Conservation (phyloP, 2,888 invertebrate species). For the Masnerella sp. region DNA sequence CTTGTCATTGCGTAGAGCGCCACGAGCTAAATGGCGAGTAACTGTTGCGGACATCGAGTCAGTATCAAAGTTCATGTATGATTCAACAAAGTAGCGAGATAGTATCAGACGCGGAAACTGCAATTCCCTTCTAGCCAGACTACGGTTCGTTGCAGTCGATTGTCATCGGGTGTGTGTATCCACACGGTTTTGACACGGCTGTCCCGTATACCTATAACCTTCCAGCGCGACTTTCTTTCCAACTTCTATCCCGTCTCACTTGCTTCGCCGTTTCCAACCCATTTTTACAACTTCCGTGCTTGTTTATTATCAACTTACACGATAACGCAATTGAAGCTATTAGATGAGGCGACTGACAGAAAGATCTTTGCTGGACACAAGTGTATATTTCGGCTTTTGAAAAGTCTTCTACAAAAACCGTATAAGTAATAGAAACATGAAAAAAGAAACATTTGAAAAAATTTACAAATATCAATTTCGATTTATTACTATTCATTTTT, state of each 20-base stretch:
- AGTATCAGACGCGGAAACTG: conserved; percentile 49
- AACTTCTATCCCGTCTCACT: conserved; percentile 7
- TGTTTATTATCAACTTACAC: not conserved
- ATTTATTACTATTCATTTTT: no score
- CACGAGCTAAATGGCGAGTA: conserved; percentile 29
- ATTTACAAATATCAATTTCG: no score
- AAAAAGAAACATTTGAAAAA: no score
- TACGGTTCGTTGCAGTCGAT: conserved; percentile 44
- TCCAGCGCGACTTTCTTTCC: conserved; percentile 25
- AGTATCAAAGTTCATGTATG: conserved; percentile 52
- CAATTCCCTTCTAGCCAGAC: conserved; percentile 42
- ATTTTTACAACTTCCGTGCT: conserved; percentile 23
- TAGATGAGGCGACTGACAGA: no score
- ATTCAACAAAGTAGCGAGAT: conserved; percentile 53
- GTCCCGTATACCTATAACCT: conserved; percentile 23
- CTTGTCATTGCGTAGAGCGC: conserved; percentile 37
- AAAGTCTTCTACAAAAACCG: no score
- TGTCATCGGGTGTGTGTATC: conserved; percentile 40
- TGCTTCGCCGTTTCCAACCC: conserved; percentile 10
- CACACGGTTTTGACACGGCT: conserved; percentile 33
- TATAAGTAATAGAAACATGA: no score
- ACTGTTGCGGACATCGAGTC: conserved; percentile 42
- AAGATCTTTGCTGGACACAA: no score
- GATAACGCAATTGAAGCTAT: conserved; percentile 2
- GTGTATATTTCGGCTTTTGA: no score